Conservation (phyloP, 2,797 vertebrate genomes). For the Rhyacichthys aspro region DNA sequence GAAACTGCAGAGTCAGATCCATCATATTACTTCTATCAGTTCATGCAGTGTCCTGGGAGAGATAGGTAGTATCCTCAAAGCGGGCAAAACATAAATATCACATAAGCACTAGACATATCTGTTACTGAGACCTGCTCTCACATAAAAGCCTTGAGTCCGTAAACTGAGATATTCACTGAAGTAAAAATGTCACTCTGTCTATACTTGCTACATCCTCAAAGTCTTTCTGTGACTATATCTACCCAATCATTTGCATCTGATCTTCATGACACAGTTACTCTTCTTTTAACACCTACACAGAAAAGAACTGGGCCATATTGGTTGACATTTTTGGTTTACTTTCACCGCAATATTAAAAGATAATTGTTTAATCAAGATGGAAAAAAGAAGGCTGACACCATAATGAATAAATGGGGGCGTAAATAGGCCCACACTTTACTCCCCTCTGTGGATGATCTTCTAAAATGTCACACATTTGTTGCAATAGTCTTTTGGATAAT, state of each 20-base stretch:
- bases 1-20: conserved; percentile 51
- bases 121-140: conserved; percentile 51
- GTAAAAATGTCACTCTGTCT: conserved; percentile 61
- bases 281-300: conserved; percentile 13
- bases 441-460: background rate
- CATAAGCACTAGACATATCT: conserved; percentile 43
- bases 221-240: conserved; percentile 33
- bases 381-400: conserved; percentile 1
- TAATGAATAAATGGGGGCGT: background rate
- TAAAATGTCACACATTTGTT: background rate
- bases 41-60: conserved; percentile 65
- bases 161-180: conserved; percentile 48
- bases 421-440: background rate
- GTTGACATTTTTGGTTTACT: background rate
- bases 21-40: conserved; percentile 57
- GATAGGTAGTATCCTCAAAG: conserved; percentile 62
- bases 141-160: conserved; percentile 58
- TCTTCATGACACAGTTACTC: conserved; percentile 33
- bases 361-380: background rate
- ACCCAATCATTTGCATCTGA: conserved; percentile 36
- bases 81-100: conserved; percentile 63
- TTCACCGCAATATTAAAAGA: background rate
- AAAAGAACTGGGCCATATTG: background rate
- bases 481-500: no score
- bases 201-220: conserved; percentile 42